Evolutionary conservation across 1,140 invertebrate genomes (phyloP).

Genomic region (Andricus grossulariae): DNA sequence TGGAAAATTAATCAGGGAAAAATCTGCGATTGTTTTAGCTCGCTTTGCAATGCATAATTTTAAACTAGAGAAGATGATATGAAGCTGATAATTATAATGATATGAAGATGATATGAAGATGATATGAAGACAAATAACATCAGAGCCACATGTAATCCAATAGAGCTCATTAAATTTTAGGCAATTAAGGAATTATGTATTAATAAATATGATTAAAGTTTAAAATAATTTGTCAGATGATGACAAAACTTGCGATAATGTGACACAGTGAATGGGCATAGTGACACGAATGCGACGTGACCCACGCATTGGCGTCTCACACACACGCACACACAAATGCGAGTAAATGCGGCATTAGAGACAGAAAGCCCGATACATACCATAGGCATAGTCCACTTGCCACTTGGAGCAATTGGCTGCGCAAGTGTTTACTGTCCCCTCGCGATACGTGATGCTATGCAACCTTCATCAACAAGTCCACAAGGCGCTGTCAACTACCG

Average conservation of each 20-base stretch:
- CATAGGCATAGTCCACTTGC: conserved; percentile 63
- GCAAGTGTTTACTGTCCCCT: conserved; percentile 75
- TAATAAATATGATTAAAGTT: background rate
- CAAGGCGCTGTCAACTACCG: conserved; percentile 31
- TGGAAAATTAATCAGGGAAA: no score
- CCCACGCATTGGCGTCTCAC: conserved; percentile 49
- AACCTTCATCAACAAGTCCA: conserved; percentile 54
- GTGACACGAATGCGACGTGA: conserved; percentile 54
- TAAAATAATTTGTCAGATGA: background rate
- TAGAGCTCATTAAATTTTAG: no score
- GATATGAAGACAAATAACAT: no score
- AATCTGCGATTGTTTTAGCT: no score
- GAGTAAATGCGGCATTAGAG: conserved; percentile 32
- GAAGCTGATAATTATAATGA: no score
- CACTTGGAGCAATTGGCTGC: conserved; percentile 72
- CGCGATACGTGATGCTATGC: conserved; percentile 72
- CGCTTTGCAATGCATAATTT: no score
- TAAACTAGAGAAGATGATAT: no score
- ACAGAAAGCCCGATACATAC: conserved; percentile 43
- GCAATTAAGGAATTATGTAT: no score
- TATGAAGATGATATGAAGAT: no score
- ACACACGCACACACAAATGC: conserved; percentile 20
- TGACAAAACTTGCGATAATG: conserved; percentile 3
- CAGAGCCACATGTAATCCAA: no score
- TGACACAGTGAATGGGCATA: background rate